A percentile compares a stretch with the other conserved stretches of the same genome.
phyloP scores from a whole-genome alignment of 2,888 invertebrate genomes.

The Oscheius sp. region DNA sequence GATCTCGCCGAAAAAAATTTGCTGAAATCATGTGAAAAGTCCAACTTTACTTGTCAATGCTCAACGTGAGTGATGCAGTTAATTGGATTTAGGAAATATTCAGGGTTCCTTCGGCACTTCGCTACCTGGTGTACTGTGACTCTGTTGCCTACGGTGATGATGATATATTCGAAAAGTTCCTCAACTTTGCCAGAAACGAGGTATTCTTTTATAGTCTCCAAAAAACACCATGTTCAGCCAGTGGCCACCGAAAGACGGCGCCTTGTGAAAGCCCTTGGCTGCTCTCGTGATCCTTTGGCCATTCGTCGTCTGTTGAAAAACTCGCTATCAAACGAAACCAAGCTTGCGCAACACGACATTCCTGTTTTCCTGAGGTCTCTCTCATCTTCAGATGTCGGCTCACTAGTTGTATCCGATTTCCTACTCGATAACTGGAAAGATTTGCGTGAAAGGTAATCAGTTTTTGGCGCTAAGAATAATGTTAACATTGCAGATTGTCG shows the following conservation, averaged over 20 bases:
- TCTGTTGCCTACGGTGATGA: slow-evolving; percentile 53
- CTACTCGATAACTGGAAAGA: slow-evolving; percentile 55
- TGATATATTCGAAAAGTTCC: slow-evolving; percentile 43
- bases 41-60: slow-evolving; percentile 32
- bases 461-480: neutral
- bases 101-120: slow-evolving; percentile 54
- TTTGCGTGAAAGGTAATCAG: slow-evolving; percentile 23
- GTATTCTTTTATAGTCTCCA: slow-evolving; percentile 7
- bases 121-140: slow-evolving; percentile 55
- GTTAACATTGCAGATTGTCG: slow-evolving; percentile 13
- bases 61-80: slow-evolving; percentile 10
- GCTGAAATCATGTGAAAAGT: neutral
- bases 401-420: slow-evolving; percentile 48
- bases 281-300: slow-evolving; percentile 31
- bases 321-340: slow-evolving; percentile 1
- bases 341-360: slow-evolving; percentile 13
- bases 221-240: slow-evolving; percentile 10
- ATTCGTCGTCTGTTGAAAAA: slow-evolving; percentile 20
- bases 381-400: slow-evolving; percentile 42
- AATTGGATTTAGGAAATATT: neutral
- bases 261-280: slow-evolving; percentile 30
- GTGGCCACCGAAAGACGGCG: slow-evolving; percentile 9
- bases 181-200: slow-evolving; percentile 43
- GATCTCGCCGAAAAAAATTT: slow-evolving; percentile 13
- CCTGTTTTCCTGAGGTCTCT: slow-evolving; percentile 4